phyloP scores from a whole-genome alignment of 2,888 invertebrate genomes.

The Eretmocerus hayati region DNA sequence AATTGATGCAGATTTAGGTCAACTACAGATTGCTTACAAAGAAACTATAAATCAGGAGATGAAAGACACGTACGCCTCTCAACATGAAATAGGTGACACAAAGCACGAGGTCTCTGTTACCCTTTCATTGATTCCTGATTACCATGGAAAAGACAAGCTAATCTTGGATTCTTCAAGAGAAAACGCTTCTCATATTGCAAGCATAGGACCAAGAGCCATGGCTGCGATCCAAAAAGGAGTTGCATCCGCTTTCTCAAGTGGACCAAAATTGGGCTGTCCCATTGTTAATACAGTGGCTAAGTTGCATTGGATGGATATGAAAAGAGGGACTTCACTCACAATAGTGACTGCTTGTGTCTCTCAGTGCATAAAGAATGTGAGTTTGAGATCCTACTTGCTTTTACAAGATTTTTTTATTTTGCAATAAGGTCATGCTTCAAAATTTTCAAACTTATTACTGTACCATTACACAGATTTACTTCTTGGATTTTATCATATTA shows the following conservation, averaged over 20 bases:
- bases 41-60: conserved; percentile 58
- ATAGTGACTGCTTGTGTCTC: conserved; percentile 74
- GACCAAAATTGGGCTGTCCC: conserved; percentile 80
- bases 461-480: too few species aligned
- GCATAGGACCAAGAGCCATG: conserved; percentile 59
- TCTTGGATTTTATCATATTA: neutral
- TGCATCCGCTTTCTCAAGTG: conserved; percentile 62
- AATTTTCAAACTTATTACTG: too few species aligned
- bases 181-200: conserved; percentile 60
- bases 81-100: conserved; percentile 59
- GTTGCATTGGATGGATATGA: conserved; percentile 68
- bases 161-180: conserved; percentile 63
- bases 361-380: conserved; percentile 75
- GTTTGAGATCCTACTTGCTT: too few species aligned
- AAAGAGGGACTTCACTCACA: conserved; percentile 71
- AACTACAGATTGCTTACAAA: conserved; percentile 85
- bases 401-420: too few species aligned
- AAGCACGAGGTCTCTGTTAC: conserved; percentile 58
- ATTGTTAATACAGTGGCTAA: conserved; percentile 70
- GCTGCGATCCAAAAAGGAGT: conserved; percentile 69
- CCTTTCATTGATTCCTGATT: conserved; percentile 55
- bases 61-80: conserved; percentile 50
- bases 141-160: conserved; percentile 39
- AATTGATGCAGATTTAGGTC: conserved; percentile 84
- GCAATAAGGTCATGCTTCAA: too few species aligned